phyloP scores from a whole-genome alignment of 2,797 vertebrate genomes.

The Sebastes wilsoni region DNA sequence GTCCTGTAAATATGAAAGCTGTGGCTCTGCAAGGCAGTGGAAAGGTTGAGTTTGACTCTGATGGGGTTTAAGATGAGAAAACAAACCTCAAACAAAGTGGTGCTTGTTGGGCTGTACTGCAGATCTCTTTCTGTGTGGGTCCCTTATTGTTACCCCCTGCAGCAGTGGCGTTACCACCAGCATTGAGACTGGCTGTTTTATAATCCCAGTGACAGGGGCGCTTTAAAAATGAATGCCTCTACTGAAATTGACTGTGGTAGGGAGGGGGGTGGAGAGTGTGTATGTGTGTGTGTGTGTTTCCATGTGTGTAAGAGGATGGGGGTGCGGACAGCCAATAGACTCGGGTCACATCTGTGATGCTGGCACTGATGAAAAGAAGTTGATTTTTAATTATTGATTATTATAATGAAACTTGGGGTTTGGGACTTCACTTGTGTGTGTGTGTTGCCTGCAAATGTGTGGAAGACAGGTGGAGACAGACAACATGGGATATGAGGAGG shows the following conservation, averaged over 20 bases:
- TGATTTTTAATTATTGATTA: slow-evolving; percentile 84
- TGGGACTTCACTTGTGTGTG: not conserved
- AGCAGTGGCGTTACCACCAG: slow-evolving; percentile 29
- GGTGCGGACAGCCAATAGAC: slow-evolving; percentile 54
- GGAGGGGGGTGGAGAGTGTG: not conserved
- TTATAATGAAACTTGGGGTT: slow-evolving; percentile 76
- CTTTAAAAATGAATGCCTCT: slow-evolving; percentile 81
- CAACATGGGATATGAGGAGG: not conserved
- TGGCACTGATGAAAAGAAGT: slow-evolving; percentile 74
- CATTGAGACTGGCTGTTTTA: slow-evolving; percentile 46
- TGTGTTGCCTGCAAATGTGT: not conserved
- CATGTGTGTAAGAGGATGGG: not conserved
- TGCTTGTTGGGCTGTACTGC: not conserved
- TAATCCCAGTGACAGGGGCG: slow-evolving; percentile 59
- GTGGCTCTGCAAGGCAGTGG: slow-evolving; percentile 12
- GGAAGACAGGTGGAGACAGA: not conserved
- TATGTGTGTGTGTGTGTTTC: not conserved
- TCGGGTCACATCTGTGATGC: slow-evolving; percentile 76
- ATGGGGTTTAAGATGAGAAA: not conserved
- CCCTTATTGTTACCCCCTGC: slow-evolving; percentile 29
- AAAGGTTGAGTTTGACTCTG: slow-evolving; percentile 12
- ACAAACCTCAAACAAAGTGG: not conserved
- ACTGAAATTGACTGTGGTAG: slow-evolving; percentile 63
- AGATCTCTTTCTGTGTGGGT: not conserved
- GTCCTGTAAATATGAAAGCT: slow-evolving; percentile 63